Conservation (phyloP, 1,140 invertebrate genomes). For the Metaphire vulgaris region DNA sequence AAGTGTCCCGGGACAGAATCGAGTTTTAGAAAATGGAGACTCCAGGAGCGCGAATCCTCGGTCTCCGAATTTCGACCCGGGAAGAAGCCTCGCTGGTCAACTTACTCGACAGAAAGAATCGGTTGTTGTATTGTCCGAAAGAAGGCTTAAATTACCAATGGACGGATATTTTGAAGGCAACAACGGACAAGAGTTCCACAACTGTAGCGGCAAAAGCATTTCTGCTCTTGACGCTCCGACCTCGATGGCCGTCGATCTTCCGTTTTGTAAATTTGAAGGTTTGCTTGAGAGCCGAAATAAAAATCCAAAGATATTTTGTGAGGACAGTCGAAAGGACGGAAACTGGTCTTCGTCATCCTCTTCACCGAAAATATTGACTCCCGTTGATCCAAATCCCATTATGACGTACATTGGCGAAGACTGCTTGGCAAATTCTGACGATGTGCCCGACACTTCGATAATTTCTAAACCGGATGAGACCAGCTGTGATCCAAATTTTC, state of each 20-base stretch:
- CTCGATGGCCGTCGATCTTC: background rate
- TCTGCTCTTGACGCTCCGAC: background rate
- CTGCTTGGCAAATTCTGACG: background rate
- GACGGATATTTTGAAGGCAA: background rate
- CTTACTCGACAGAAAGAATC: too few species aligned
- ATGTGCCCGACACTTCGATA: background rate
- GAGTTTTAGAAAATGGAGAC: too few species aligned
- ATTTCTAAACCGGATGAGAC: background rate
- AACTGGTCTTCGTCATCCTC: background rate
- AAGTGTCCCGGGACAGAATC: too few species aligned
- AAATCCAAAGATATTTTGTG: background rate
- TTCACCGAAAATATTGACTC: background rate
- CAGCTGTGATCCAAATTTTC: background rate
- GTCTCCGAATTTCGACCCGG: too few species aligned
- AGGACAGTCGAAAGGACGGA: background rate
- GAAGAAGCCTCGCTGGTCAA: too few species aligned
- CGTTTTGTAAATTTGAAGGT: background rate
- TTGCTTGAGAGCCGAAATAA: background rate
- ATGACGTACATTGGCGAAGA: background rate
- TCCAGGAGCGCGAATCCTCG: too few species aligned
- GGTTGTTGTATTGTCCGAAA: background rate
- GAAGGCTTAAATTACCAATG: background rate
- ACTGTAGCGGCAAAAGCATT: background rate
- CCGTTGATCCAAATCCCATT: background rate
- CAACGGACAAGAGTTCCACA: background rate